Evolutionary conservation across 2,888 invertebrate species (phyloP), one percentile per base, ranked within the genome.

Genomic region (Luperina nickerlii): DNA sequence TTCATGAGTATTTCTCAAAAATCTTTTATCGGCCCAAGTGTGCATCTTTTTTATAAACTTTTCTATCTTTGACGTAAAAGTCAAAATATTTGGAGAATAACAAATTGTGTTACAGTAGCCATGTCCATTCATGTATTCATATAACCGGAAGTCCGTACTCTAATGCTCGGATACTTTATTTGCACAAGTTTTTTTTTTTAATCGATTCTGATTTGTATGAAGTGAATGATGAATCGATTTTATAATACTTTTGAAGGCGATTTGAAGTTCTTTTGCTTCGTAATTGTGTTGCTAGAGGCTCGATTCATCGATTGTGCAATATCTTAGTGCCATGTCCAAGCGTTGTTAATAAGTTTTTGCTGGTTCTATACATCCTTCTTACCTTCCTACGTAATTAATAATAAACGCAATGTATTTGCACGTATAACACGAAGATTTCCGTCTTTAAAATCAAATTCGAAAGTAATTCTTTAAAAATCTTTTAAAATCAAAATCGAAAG

Each of bases 81-180:
- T 96, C 96, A 96, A 95, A 96, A 96, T 93, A 96, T 96, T 95
- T 88, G 87, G 87, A 71, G 90, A 84, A 87, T 88, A 89, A 91
- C 94, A 94, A 95, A 94, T 95, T 93, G 94, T 93, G n/a, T 42
- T 63, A 42, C 18, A 63, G 62, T 60, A 87, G 90, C 90, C 90
- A 83, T 85, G 84, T 86, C 89, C 83, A 90, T 93, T 91, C 87
- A 86, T 83, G 85, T 82, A 88, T 90, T 86, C 54, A 79, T 74
- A 71, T 57, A 67, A 88, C 92, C 95, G 96, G 96, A 96, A 94
- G 93, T 95, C 92, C 91, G 92, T 86, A 93, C 95, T 96, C 90
- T 74, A 78, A 68, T 79, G 42, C 75, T 83, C 48, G 74, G 88
- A 78, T 88, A 86, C 79, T 85, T 81, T 82, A 70, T 86, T 91